Evolutionary conservation across 2,797 vertebrate species (phyloP), one percentile per base, ranked within the genome.

Genomic region (Ptychobarbus kaznakovi): DNA sequence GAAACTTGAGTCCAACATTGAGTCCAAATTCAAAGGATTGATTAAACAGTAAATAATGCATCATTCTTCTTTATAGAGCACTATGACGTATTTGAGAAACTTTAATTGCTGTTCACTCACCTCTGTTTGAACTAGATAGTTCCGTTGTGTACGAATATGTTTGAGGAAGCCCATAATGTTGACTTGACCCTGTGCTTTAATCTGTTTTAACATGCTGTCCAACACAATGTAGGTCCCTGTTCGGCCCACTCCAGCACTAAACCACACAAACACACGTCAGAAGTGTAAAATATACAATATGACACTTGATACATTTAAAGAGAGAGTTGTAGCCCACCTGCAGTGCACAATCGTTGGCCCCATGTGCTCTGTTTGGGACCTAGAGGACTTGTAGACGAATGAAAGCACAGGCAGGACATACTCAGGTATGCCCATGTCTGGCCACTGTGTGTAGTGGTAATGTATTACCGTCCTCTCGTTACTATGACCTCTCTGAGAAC

Each of bases 361-460:
- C 11, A 92, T 93, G 1, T 93, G 90, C 0, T 95, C 94, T 12
- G 92, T 89, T 89, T 94, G 94, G 75, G 96, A 95, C 1, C 90
- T 93, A 0, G 97, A 96, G 0, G 97, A 97, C 91, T 97, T 98
- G 85, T 94, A 95, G 90, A 99, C 92, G 3, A 99, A 99, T 79
- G 95, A 95, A 87, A 99, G 96, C 69, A 99, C 95, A 0, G 98
- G 97, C 82, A 99, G 94, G 0, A 96, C 91, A 6, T 97, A 97
- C 6, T 98, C 96, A 0, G 98, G 97, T 58, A 98, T 97, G 0
- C 98, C 98, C 97, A 98, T 98, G 92, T 99, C 98, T 2, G 98
- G 98, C 98, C 98, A 99, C 91, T 98, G 98, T 13, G 98, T 99
- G 90, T 98, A 99, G 87, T 99, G 98, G 91, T 95, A 99, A 88